phyloP scores from a whole-genome alignment of 2,113 vertebrate genomes.

The Neoarius graeffei region DNA sequence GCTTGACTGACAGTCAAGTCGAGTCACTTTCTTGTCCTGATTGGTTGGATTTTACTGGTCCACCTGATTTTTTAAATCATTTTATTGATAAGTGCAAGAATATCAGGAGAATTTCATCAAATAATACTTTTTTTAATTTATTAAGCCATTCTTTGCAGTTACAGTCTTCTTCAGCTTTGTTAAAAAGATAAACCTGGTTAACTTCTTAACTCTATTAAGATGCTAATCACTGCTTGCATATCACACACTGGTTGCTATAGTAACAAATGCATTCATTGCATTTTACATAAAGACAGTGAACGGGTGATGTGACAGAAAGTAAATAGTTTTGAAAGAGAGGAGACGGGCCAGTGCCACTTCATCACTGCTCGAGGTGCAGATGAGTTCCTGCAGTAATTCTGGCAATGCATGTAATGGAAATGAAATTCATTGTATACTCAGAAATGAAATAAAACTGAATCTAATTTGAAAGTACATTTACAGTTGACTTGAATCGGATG shows the following conservation, averaged over 20 bases:
- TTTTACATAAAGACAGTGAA: neutral
- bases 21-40: neutral
- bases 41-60: neutral
- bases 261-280: neutral
- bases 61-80: neutral
- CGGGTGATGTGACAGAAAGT: neutral
- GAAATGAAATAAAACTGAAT: neutral
- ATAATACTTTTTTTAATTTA: too few relatives aligned
- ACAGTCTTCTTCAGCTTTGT: neutral
- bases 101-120: neutral
- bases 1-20: neutral
- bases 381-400: neutral
- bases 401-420: neutral
- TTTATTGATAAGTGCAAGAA: neutral
- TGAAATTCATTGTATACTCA: neutral
- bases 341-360: neutral
- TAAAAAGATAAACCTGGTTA: neutral
- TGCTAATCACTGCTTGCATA: neutral
- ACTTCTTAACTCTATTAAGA: neutral
- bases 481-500: neutral
- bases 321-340: neutral
- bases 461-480: neutral
- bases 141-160: neutral
- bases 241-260: neutral
- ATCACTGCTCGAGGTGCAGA: neutral